Percentiles rank a stretch among this genome's conserved stretches.
These are phyloP conservation scores for Stomorhina lunata DNA, from an alignment of 2,888 invertebrate genomes.

Conservation along the genomic window DNA sequence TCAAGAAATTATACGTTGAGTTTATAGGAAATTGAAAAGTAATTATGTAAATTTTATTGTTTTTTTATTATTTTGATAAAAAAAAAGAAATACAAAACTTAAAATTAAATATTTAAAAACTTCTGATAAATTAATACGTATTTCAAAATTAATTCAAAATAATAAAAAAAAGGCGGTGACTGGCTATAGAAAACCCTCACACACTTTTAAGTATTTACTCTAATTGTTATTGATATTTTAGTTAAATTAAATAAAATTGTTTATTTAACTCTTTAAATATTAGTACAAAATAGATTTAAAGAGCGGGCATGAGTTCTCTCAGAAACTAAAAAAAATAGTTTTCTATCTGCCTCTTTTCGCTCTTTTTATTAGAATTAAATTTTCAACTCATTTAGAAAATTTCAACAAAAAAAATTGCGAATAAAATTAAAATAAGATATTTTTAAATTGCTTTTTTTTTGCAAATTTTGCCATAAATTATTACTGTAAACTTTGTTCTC, in stretches of 20 bases:
- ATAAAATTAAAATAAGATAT: conserved; percentile 15
- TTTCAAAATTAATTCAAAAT: too few species aligned
- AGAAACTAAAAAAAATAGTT: too few species aligned
- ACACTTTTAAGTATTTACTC: conserved; percentile 4
- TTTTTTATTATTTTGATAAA: not conserved
- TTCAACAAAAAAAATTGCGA: not conserved
- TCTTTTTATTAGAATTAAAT: not conserved
- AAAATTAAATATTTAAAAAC: too few species aligned
- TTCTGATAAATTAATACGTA: too few species aligned
- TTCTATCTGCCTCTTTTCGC: not conserved
- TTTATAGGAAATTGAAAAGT: not conserved
- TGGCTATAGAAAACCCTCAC: not conserved
- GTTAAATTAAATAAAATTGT: conserved; percentile 21
- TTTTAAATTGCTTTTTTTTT: conserved; percentile 14
- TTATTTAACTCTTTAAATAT: conserved; percentile 31
- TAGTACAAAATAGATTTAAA: too few species aligned
- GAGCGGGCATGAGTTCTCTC: too few species aligned
- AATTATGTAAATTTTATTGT: not conserved
- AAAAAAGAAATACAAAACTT: too few species aligned
- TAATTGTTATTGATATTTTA: conserved; percentile 29
- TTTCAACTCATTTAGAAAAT: not conserved
- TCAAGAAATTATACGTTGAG: too few species aligned
- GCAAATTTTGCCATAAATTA: conserved; percentile 37
- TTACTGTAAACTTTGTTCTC: conserved; percentile 24
- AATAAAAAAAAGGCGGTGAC: too few species aligned